Evolutionary conservation across 2,888 invertebrate genomes (phyloP).

Genomic region (Boloria euphrosyne): DNA sequence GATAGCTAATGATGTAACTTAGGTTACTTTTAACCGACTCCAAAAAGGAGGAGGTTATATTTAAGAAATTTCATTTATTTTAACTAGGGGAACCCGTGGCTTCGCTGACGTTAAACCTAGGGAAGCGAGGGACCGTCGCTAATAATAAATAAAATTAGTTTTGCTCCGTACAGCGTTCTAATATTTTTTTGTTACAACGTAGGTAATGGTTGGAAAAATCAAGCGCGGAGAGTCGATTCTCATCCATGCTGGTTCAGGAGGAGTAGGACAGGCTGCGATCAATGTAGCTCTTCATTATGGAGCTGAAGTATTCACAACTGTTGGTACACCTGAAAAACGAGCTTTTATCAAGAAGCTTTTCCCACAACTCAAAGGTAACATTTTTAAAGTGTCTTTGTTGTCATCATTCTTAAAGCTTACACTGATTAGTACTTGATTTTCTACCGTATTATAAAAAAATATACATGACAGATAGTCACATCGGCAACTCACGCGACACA

Average conservation of each 20-base stretch:
- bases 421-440: too few species aligned
- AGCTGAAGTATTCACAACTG: conserved; percentile 96
- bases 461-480: conserved; percentile 79
- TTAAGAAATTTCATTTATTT: too few species aligned
- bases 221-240: conserved; percentile 92
- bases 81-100: too few species aligned
- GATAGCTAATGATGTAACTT: too few species aligned
- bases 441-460: neutral
- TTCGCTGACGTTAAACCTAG: too few species aligned
- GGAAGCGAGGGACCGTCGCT: too few species aligned
- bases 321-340: conserved; percentile 93
- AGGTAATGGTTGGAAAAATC: conserved; percentile 86
- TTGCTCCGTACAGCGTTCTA: too few species aligned
- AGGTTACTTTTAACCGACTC: too few species aligned
- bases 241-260: conserved; percentile 97
- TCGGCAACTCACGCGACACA: conserved; percentile 93
- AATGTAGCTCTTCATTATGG: conserved; percentile 94
- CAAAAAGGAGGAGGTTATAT: too few species aligned
- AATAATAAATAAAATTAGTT: too few species aligned
- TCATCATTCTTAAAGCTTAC: too few species aligned
- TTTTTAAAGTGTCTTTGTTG: neutral
- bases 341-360: conserved; percentile 94
- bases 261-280: conserved; percentile 98
- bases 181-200: neutral
- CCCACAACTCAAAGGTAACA: conserved; percentile 85